phyloP scores from a whole-genome alignment of 2,113 vertebrate genomes.

The Fulica atra region DNA sequence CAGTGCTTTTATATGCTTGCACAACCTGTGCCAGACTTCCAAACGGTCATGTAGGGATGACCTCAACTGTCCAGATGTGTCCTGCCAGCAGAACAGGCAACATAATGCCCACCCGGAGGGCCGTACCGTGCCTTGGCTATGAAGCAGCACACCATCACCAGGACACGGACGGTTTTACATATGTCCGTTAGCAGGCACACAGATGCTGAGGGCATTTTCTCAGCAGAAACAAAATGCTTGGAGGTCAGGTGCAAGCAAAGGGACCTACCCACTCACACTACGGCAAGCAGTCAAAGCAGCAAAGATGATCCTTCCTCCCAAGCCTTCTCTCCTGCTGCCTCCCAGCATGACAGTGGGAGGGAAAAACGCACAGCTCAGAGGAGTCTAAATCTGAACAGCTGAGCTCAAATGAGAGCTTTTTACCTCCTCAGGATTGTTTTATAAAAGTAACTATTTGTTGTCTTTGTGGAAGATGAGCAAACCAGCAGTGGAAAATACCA shows the following conservation, averaged over 20 bases:
- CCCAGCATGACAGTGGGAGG: neutral
- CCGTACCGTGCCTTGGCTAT: neutral
- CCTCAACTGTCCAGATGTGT: neutral
- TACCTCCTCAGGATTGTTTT: neutral
- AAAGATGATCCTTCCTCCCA: neutral
- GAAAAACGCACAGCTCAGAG: slow-evolving; percentile 32
- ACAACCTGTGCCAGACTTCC: rapidly evolving
- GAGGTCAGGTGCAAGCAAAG: neutral
- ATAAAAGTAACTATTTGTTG: neutral
- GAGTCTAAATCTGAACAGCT: slow-evolving; percentile 50
- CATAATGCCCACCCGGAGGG: neutral
- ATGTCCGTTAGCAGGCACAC: neutral
- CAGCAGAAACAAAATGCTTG: neutral
- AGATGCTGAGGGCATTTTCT: neutral
- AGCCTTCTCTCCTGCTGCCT: slow-evolving; percentile 11
- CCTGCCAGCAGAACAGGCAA: neutral
- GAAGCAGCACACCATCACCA: neutral
- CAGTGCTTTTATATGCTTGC: neutral
- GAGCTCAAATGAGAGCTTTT: slow-evolving; percentile 24
- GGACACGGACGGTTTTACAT: neutral
- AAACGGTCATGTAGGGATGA: rapidly evolving
- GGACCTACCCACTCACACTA: rapidly evolving
- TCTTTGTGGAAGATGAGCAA: neutral
- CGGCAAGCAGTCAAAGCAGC: neutral
- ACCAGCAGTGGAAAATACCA: neutral